phyloP scores from a whole-genome alignment of 2,113 vertebrate species.

The Paralichthys olivaceus region DNA sequence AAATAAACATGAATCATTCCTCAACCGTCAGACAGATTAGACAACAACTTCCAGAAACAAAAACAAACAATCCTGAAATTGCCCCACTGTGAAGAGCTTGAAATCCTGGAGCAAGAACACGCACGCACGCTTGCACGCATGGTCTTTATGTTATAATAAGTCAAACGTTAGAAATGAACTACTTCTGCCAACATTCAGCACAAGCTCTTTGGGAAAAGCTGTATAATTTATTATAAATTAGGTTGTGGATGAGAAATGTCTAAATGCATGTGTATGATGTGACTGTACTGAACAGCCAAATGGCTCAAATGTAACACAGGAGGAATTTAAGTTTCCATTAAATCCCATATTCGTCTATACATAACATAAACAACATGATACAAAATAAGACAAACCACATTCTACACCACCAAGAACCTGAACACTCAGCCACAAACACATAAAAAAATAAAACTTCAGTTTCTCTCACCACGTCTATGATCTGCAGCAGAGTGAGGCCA shows the following conservation, averaged over 20 bases:
- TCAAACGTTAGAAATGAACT: too few relatives aligned
- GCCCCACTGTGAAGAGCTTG: background rate
- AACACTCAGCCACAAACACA: background rate
- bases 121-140: background rate
- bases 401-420: background rate
- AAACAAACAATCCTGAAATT: slow-evolving; percentile 7
- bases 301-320: background rate
- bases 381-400: too few relatives aligned
- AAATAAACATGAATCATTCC: too few relatives aligned
- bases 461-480: slow-evolving; percentile 88
- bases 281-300: too few relatives aligned
- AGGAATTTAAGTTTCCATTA: background rate
- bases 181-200: too few relatives aligned
- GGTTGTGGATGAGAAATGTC: too few relatives aligned
- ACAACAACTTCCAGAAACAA: slow-evolving; percentile 16
- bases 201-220: too few relatives aligned
- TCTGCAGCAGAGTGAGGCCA: slow-evolving; percentile 88
- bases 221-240: too few relatives aligned
- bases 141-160: too few relatives aligned
- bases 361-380: background rate
- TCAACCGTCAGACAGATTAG: background rate
- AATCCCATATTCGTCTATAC: background rate
- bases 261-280: too few relatives aligned
- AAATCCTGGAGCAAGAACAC: background rate
- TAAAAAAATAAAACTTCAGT: background rate